phyloP scores from a whole-genome alignment of 2,888 invertebrate genomes.

The Orgyia antiqua region DNA sequence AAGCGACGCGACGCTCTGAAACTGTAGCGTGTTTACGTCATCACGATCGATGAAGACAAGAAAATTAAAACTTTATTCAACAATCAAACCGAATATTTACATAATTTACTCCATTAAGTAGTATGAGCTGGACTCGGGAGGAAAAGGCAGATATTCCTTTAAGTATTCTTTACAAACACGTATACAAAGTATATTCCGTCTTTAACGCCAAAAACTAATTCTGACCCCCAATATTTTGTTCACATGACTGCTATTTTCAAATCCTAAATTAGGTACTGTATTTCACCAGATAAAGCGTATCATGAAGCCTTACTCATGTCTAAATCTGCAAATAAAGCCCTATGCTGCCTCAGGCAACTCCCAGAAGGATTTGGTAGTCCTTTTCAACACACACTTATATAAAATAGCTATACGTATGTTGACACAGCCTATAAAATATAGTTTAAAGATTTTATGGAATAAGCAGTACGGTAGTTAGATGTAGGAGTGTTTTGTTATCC shows the following conservation, averaged over 20 bases:
- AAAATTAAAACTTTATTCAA: conserved; percentile 6
- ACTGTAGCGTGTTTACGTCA: conserved; percentile 25
- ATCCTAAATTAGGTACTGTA: conserved; percentile 27
- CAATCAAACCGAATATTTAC: conserved; percentile 10
- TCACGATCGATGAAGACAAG: conserved; percentile 25
- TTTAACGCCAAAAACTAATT: too few relatives aligned
- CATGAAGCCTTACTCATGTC: conserved; percentile 47
- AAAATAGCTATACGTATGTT: conserved; percentile 13
- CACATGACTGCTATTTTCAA: neutral
- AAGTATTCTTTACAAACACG: too few relatives aligned
- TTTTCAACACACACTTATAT: conserved; percentile 17
- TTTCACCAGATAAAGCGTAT: conserved; percentile 38
- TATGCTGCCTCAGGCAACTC: conserved; percentile 39
- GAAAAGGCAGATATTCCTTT: too few relatives aligned
- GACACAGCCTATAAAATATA: conserved; percentile 23
- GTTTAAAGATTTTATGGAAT: conserved; percentile 1
- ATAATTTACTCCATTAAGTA: too few relatives aligned
- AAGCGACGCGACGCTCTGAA: conserved; percentile 21
- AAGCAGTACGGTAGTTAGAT: conserved; percentile 13
- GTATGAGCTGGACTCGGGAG: too few relatives aligned
- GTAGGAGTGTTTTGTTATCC: conserved; percentile 4
- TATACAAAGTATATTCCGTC: too few relatives aligned
- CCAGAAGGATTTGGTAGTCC: conserved; percentile 32
- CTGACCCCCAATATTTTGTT: neutral
- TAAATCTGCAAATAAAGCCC: conserved; percentile 51